phyloP scores from a whole-genome alignment of 2,888 invertebrate genomes.

The Nycteola revayana region DNA sequence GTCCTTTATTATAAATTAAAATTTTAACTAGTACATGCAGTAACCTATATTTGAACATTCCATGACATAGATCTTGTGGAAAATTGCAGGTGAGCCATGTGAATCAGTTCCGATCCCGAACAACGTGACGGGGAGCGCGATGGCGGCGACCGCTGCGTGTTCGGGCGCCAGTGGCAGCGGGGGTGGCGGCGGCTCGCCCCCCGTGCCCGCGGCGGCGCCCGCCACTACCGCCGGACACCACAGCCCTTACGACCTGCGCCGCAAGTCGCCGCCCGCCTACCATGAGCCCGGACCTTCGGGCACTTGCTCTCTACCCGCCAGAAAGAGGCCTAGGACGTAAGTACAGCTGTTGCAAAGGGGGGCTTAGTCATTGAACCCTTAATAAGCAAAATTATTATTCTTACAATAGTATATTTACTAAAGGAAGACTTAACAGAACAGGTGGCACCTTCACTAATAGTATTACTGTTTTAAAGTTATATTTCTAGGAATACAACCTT shows the following conservation, averaged over 20 bases:
- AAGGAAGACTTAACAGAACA: too few relatives aligned
- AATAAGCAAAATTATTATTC: too few relatives aligned
- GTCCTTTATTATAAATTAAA: too few relatives aligned
- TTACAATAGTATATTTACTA: too few relatives aligned
- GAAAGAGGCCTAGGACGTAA: conserved; percentile 90
- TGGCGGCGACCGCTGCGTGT: conserved; percentile 75
- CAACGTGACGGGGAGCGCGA: conserved; percentile 81
- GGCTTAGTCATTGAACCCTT: too few relatives aligned
- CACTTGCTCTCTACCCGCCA: conserved; percentile 88
- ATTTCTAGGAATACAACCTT: too few relatives aligned
- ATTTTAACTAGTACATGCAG: too few relatives aligned
- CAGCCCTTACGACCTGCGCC: conserved; percentile 94
- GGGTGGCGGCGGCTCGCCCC: conserved; percentile 76
- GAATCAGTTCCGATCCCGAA: conserved; percentile 89
- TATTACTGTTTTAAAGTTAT: too few relatives aligned
- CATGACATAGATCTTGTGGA: conserved; percentile 4
- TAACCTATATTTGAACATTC: too few relatives aligned
- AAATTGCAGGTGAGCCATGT: conserved; percentile 87
- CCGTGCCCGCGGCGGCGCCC: conserved; percentile 79
- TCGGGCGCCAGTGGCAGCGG: conserved; percentile 80
- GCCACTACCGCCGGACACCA: conserved; percentile 90
- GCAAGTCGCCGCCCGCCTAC: conserved; percentile 90
- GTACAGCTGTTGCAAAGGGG: too few relatives aligned
- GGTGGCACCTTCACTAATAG: too few relatives aligned
- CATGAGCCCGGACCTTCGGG: conserved; percentile 86